These are phyloP conservation scores for Papilio xuthus DNA, from an alignment of 1,140 invertebrate genomes.

Conservation along the genomic window DNA sequence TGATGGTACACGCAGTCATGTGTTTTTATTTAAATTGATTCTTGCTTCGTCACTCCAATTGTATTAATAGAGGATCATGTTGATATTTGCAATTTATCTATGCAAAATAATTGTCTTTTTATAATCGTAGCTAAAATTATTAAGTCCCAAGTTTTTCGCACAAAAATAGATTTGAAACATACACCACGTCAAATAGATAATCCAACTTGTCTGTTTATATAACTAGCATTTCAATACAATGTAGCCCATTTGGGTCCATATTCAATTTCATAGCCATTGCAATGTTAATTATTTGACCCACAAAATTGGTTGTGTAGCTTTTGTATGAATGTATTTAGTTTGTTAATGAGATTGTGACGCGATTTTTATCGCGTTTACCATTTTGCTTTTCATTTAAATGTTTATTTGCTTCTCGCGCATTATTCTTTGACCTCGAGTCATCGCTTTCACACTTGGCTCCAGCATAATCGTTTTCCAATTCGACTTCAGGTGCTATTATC, in stretches of 20 bases:
- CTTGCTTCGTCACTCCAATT: background rate
- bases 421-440: constrained; percentile 54
- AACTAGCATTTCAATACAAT: background rate
- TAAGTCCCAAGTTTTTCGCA: background rate
- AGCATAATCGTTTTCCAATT: constrained; percentile 49
- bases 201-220: background rate
- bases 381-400: constrained; percentile 48
- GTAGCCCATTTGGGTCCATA: constrained; percentile 54
- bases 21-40: background rate
- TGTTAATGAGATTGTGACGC: constrained; percentile 53
- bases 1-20: background rate
- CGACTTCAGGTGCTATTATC: constrained; percentile 47
- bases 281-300: constrained; percentile 39
- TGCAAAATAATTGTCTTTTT: background rate
- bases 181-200: background rate
- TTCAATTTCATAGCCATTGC: constrained; percentile 17
- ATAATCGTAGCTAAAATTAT: background rate
- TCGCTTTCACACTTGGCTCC: constrained; percentile 59
- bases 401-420: constrained; percentile 55
- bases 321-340: constrained; percentile 46
- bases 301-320: constrained; percentile 33
- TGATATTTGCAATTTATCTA: background rate
- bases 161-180: no score
- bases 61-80: background rate
- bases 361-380: constrained; percentile 48